Conservation (phyloP, 2,113 vertebrate genomes). For the Vireo altiloquus region DNA sequence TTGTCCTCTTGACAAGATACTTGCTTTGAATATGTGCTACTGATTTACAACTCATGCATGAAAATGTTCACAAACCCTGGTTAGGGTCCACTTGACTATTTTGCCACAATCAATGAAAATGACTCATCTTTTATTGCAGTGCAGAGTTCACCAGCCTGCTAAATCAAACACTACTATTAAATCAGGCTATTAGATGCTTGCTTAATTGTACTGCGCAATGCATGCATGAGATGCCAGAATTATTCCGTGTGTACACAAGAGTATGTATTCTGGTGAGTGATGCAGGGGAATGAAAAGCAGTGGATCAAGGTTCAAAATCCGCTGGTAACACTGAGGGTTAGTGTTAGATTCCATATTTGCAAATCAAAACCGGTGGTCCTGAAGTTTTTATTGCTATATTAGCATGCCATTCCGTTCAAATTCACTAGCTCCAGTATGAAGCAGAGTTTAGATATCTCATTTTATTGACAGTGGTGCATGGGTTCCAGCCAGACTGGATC, state of each 20-base stretch:
- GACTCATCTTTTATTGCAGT: neutral
- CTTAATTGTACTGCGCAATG: neutral
- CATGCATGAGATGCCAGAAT: neutral
- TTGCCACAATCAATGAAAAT: neutral
- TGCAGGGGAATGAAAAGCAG: neutral
- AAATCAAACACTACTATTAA: neutral
- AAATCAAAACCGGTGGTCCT: neutral
- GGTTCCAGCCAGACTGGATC: neutral
- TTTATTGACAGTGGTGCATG: neutral
- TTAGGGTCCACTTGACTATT: neutral
- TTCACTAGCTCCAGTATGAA: neutral
- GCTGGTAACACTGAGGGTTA: neutral
- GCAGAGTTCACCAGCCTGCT: conserved; percentile 17
- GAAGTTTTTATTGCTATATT: neutral
- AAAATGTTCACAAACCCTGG: neutral
- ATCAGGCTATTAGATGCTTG: neutral
- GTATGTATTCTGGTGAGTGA: neutral
- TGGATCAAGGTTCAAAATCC: neutral
- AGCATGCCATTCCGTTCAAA: neutral
- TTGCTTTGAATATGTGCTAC: neutral
- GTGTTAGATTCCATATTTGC: neutral
- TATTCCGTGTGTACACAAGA: neutral
- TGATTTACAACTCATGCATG: neutral
- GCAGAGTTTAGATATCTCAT: neutral
- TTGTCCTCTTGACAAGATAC: neutral